These are phyloP conservation scores for Sterna hirundo DNA, from an alignment of 2,113 vertebrate genomes.

Conservation along the genomic window DNA sequence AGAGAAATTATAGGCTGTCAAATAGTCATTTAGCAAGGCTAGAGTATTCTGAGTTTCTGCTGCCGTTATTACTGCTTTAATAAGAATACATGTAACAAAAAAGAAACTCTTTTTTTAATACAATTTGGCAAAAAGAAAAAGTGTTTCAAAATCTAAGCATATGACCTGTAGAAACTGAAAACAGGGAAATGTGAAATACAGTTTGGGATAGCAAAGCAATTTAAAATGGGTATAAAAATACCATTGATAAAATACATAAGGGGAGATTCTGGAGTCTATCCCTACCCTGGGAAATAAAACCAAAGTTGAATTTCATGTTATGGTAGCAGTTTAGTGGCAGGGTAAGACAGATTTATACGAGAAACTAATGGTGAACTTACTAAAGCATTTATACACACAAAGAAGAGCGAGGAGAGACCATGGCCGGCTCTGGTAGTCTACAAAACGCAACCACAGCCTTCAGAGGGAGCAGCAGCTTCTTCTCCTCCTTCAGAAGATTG, in stretches of 20 bases:
- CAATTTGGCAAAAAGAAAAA: not conserved
- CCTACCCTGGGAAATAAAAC: slow-evolving; percentile 45
- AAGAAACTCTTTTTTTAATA: not conserved
- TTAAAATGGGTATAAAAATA: not conserved
- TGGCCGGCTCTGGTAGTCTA: not conserved
- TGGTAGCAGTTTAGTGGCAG: not conserved
- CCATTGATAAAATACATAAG: not conserved
- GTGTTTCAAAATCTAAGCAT: not conserved
- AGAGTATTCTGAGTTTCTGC: slow-evolving; percentile 26
- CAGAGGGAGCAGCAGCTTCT: not conserved
- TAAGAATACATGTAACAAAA: not conserved
- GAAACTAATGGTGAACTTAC: not conserved
- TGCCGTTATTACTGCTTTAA: not conserved
- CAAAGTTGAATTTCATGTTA: not conserved
- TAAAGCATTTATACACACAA: not conserved
- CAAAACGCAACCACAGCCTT: not conserved
- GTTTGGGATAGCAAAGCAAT: slow-evolving; percentile 12
- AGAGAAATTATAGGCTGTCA: slow-evolving; percentile 61
- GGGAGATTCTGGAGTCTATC: not conserved
- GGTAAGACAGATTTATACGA: not conserved
- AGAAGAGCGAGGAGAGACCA: not conserved
- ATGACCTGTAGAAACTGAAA: not conserved
- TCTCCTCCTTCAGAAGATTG: not conserved
- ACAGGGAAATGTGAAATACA: not conserved
- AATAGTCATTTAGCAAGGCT: slow-evolving; percentile 24